A percentile compares a stretch with the other conserved stretches of the same genome.
Conservation (phyloP, 2,113 vertebrate genomes). For the Poecile atricapillus region DNA sequence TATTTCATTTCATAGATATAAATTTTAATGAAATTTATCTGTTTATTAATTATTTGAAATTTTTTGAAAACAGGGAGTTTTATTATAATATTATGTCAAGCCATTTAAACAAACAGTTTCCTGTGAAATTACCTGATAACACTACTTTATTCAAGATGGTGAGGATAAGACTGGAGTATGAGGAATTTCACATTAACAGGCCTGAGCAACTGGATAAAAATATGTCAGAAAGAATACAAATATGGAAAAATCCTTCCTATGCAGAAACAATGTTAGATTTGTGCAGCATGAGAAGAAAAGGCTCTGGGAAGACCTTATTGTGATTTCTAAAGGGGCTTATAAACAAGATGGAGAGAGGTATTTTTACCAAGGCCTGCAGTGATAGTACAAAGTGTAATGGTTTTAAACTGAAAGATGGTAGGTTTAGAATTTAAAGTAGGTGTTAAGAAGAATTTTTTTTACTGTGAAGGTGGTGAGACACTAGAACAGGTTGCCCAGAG, state of each 20-base stretch:
- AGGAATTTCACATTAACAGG: not conserved
- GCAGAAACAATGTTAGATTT: not conserved
- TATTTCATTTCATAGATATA: not conserved
- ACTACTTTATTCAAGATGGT: not conserved
- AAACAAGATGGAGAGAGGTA: not conserved
- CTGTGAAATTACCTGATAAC: not conserved
- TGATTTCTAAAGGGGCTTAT: not conserved
- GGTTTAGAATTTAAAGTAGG: not conserved
- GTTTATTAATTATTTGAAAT: not conserved
- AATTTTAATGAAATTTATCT: not conserved
- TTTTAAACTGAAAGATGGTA: not conserved
- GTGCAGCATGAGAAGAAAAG: not conserved
- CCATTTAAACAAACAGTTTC: not conserved
- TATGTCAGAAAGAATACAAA: not conserved
- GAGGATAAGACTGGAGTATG: not conserved
- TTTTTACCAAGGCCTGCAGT: not conserved
- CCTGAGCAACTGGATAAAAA: not conserved
- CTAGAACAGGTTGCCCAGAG: not conserved
- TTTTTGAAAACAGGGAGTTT: not conserved
- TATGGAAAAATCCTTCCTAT: not conserved
- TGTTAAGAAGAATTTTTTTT: not conserved
- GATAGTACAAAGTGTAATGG: not conserved
- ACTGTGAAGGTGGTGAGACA: not conserved
- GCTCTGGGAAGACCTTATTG: not conserved
- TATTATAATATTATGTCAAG: not conserved